A percentile compares a stretch with the other conserved stretches of the same genome.
Conservation (phyloP, 2,888 invertebrate genomes). For the Drosophila niveifrons region DNA sequence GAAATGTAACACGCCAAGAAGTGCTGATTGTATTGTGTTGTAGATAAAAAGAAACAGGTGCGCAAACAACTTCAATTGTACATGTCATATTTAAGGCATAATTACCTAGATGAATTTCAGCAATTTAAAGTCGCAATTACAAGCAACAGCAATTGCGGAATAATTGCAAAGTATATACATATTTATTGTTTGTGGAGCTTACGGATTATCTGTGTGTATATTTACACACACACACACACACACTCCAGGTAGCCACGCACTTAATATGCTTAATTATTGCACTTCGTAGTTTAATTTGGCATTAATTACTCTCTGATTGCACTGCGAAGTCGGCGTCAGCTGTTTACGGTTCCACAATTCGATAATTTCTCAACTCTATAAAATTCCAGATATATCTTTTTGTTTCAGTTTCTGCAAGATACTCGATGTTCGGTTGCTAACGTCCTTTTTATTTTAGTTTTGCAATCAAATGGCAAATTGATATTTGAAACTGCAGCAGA, state of each 20-base stretch:
- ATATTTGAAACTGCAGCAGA: constrained; percentile 58
- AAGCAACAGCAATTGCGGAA: background rate
- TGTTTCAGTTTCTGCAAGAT: background rate
- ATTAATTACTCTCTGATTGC: constrained; percentile 31
- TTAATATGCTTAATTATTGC: constrained; percentile 38
- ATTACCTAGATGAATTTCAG: constrained; percentile 23
- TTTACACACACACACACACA: background rate
- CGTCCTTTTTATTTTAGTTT: constrained; percentile 17
- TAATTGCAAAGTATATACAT: constrained; percentile 1
- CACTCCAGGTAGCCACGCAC: background rate
- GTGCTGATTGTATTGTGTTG: constrained; percentile 2
- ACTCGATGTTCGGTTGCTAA: background rate
- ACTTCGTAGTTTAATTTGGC: constrained; percentile 30
- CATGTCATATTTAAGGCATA: constrained; percentile 14
- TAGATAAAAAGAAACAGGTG: constrained; percentile 10
- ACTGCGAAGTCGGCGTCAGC: constrained; percentile 3
- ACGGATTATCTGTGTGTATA: constrained; percentile 21
- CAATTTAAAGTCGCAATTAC: constrained; percentile 5
- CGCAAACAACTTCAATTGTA: background rate
- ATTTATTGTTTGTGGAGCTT: constrained; percentile 7
- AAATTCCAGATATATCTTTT: constrained; percentile 6
- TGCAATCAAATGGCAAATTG: constrained; percentile 62
- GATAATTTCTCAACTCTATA: background rate
- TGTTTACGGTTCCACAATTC: constrained; percentile 11
- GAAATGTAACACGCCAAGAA: constrained; percentile 8